A percentile compares a stretch with the other conserved stretches of the same genome.
phyloP scores from a whole-genome alignment of 2,888 invertebrate genomes.

The Drosophila kuntzei region DNA sequence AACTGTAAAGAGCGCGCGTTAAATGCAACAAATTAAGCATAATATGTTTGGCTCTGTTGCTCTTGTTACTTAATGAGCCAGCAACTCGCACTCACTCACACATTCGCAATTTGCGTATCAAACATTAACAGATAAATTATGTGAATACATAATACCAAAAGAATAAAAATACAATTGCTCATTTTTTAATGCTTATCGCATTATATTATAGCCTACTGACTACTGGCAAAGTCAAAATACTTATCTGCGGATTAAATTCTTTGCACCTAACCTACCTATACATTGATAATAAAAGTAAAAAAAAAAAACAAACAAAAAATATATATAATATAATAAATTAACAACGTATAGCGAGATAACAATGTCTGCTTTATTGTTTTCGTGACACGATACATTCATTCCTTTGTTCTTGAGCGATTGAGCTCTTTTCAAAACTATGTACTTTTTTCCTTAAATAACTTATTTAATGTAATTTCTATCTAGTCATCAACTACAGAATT shows the following conservation, averaged over 20 bases:
- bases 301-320: background rate
- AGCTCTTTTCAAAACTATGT: background rate
- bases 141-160: background rate
- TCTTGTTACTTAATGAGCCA: slow-evolving; percentile 38
- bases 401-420: slow-evolving; percentile 7
- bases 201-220: slow-evolving; percentile 30
- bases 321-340: background rate
- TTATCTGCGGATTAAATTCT: slow-evolving; percentile 62
- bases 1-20: slow-evolving; percentile 29
- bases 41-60: slow-evolving; percentile 34
- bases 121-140: slow-evolving; percentile 1
- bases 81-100: background rate
- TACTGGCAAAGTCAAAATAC: slow-evolving; percentile 36
- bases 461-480: background rate
- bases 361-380: background rate
- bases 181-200: slow-evolving; percentile 50
- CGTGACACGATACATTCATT: slow-evolving; percentile 5
- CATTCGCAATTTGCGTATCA: slow-evolving; percentile 25
- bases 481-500: background rate
- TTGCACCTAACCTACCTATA: slow-evolving; percentile 57
- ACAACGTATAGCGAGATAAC: background rate
- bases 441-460: background rate
- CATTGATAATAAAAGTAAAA: slow-evolving; percentile 3
- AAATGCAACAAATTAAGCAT: slow-evolving; percentile 56
- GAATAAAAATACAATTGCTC: slow-evolving; percentile 13